Conservation (phyloP, 1,140 invertebrate species). For the Eueides isabella region DNA sequence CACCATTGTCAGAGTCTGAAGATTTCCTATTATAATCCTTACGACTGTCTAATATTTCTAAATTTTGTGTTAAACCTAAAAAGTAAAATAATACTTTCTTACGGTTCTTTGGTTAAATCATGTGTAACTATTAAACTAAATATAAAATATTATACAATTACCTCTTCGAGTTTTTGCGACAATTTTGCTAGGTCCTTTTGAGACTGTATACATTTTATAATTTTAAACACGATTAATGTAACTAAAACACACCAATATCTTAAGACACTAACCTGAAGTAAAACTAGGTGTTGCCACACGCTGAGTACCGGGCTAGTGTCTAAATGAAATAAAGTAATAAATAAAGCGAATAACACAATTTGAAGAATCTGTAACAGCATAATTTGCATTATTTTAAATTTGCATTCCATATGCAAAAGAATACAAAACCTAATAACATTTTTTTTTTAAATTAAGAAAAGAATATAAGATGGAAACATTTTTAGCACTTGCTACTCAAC, state of each 20-base stretch:
- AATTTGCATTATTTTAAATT: too few relatives aligned
- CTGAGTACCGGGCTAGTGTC: neutral
- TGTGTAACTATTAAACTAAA: neutral
- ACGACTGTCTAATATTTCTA: constrained; percentile 86
- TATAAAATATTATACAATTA: constrained; percentile 51
- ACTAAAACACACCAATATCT: constrained; percentile 36
- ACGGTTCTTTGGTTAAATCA: neutral
- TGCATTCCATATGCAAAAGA: too few relatives aligned
- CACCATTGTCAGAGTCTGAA: constrained; percentile 83
- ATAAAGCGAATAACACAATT: neutral
- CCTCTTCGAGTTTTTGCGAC: constrained; percentile 92
- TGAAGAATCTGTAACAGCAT: neutral
- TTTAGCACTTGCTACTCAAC: neutral
- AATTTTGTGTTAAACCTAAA: constrained; percentile 86
- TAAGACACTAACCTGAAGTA: constrained; percentile 19
- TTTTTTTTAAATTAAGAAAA: neutral
- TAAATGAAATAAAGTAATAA: neutral
- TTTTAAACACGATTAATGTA: constrained; percentile 58
- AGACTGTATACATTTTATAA: constrained; percentile 91
- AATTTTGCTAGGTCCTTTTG: constrained; percentile 92
- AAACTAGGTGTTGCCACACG: constrained; percentile 15
- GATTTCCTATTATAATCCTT: constrained; percentile 85
- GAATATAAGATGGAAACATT: neutral
- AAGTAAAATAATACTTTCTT: constrained; percentile 46
- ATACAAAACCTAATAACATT: neutral